Conservation (phyloP, 2,888 invertebrate genomes). For the Hipparchia semele region DNA sequence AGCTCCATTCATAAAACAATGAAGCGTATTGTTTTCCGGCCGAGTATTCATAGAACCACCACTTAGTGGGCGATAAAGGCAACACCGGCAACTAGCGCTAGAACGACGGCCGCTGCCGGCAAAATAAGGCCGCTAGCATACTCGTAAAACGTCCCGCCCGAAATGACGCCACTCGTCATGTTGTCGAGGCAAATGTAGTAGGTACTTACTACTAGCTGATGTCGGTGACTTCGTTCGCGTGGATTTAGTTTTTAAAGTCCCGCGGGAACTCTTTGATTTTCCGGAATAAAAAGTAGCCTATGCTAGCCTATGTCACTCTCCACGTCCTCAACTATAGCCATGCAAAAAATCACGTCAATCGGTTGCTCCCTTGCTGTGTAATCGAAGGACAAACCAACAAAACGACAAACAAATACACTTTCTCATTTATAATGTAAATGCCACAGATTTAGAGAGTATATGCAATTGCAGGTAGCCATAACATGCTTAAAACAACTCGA, state of each 20-base stretch:
- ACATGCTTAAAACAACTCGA: no score
- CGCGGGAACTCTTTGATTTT: no score
- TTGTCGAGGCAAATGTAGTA: neutral
- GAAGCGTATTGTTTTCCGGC: neutral
- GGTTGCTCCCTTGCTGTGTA: no score
- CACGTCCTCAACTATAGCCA: no score
- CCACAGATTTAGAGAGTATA: no score
- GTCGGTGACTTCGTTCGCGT: neutral
- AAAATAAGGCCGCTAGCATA: neutral
- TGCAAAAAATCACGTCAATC: no score
- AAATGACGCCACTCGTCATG: neutral
- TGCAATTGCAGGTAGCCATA: no score
- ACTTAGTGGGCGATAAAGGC: conserved; percentile 1
- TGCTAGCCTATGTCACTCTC: no score
- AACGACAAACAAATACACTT: no score
- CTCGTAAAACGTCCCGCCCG: neutral
- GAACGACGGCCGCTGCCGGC: neutral
- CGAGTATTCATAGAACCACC: neutral
- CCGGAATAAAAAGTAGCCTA: no score
- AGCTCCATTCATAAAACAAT: neutral
- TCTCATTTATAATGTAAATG: no score
- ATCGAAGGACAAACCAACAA: no score
- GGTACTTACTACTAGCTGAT: neutral
- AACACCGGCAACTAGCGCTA: neutral
- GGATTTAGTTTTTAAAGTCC: neutral